A percentile compares a stretch with the other conserved stretches of the same genome.
These are phyloP conservation scores for Coleophora deauratella DNA, from an alignment of 2,888 invertebrate genomes.

Conservation along the genomic window DNA sequence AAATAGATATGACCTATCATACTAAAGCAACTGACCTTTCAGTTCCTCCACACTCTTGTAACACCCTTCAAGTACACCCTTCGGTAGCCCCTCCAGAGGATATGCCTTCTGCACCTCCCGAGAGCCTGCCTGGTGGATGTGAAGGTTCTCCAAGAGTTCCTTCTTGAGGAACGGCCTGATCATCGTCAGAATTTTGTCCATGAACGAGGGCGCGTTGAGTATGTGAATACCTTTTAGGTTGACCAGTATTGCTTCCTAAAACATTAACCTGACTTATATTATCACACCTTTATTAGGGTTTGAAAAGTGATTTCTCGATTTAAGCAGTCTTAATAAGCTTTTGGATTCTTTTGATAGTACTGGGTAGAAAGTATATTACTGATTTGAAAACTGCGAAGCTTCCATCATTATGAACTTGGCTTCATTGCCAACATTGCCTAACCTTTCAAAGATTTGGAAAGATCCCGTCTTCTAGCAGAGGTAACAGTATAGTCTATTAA, in stretches of 20 bases:
- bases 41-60: slow-evolving; percentile 26
- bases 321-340: too few relatives aligned
- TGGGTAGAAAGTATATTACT: too few relatives aligned
- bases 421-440: too few relatives aligned
- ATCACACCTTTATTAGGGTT: too few relatives aligned
- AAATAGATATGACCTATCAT: too few relatives aligned
- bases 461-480: too few relatives aligned
- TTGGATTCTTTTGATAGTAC: too few relatives aligned
- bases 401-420: too few relatives aligned
- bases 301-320: slow-evolving; percentile 22
- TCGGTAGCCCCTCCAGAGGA: slow-evolving; percentile 76
- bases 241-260: slow-evolving; percentile 75
- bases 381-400: too few relatives aligned
- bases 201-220: slow-evolving; percentile 78
- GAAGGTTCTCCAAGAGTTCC: slow-evolving; percentile 65
- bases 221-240: slow-evolving; percentile 78
- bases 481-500: too few relatives aligned
- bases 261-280: background rate
- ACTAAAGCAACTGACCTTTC: slow-evolving; percentile 32
- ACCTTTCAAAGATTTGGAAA: too few relatives aligned
- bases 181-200: slow-evolving; percentile 78
- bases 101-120: slow-evolving; percentile 52
- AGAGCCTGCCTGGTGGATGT: slow-evolving; percentile 64
- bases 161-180: slow-evolving; percentile 83
- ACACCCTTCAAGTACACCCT: slow-evolving; percentile 35